A percentile compares a stretch with the other conserved stretches of the same genome.
phyloP scores from a whole-genome alignment of 2,888 invertebrate species.

The Blastobasis lacticolella region DNA sequence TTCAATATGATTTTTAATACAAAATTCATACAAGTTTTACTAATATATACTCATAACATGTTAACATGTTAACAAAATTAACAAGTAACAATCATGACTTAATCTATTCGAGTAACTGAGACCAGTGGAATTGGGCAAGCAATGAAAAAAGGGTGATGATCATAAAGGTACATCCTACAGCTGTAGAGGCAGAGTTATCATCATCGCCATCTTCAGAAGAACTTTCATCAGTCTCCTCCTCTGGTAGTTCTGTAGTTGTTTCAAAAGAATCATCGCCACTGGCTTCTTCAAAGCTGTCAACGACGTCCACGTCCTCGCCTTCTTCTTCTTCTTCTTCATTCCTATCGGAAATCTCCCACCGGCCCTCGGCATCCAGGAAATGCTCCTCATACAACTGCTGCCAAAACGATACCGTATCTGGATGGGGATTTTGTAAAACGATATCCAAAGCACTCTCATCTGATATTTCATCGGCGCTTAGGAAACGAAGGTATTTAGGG shows the following conservation, averaged over 20 bases:
- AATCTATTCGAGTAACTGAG: conserved; percentile 31
- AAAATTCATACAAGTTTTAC: conserved; percentile 20
- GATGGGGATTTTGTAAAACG: conserved; percentile 34
- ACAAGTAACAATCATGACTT: conserved; percentile 13
- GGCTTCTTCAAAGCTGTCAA: conserved; percentile 5
- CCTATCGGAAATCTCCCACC: conserved; percentile 32
- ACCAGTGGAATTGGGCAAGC: conserved; percentile 35
- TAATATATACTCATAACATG: too few relatives aligned
- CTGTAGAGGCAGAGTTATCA: conserved; percentile 39
- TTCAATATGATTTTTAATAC: conserved; percentile 16
- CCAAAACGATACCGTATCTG: conserved; percentile 40
- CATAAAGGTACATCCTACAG: conserved; percentile 43
- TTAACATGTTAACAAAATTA: conserved; percentile 2
- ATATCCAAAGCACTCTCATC: conserved; percentile 32
- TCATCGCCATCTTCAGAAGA: conserved; percentile 14
- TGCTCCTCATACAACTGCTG: conserved; percentile 38
- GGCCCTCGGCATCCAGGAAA: conserved; percentile 47
- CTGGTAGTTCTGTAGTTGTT: background rate
- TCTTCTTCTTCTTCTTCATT: conserved; percentile 24
- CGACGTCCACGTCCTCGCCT: conserved; percentile 6
- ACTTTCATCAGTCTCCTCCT: conserved; percentile 4
- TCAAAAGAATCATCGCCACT: conserved; percentile 11
- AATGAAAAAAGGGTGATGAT: conserved; percentile 39
- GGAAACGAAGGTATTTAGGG: conserved; percentile 32
- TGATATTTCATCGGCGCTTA: conserved; percentile 32